These are phyloP conservation scores for Dryobates pubescens DNA, from an alignment of 2,797 vertebrate species.

Conservation along the genomic window DNA sequence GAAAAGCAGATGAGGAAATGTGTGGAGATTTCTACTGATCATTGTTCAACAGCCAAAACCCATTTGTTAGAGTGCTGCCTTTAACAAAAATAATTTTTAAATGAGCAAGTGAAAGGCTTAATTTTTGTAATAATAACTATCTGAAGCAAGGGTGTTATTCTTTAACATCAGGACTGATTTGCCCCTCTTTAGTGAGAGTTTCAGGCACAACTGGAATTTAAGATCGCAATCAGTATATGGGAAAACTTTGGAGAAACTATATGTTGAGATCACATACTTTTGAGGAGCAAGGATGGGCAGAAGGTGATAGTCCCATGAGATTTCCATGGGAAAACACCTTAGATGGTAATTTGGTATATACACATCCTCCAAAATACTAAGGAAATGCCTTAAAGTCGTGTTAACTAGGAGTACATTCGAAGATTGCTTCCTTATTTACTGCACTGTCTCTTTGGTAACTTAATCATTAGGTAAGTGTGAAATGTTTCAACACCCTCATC, in stretches of 20 bases:
- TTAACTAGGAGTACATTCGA: not conserved
- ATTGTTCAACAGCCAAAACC: conserved; percentile 57
- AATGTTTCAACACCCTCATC: not conserved
- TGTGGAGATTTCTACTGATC: conserved; percentile 47
- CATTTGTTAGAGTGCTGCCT: conserved; percentile 7
- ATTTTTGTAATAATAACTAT: not conserved
- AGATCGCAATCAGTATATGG: not conserved
- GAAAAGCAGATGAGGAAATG: conserved; percentile 59
- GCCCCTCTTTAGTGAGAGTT: not conserved
- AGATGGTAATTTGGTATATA: not conserved
- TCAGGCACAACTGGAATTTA: not conserved
- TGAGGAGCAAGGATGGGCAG: not conserved
- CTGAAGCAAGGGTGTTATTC: not conserved
- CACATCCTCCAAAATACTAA: not conserved
- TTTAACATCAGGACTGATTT: not conserved
- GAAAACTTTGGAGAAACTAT: not conserved
- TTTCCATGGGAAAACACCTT: not conserved
- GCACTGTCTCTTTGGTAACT: not conserved
- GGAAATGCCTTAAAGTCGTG: not conserved
- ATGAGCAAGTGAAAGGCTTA: not conserved
- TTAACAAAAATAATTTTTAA: conserved; percentile 40
- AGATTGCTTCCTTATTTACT: not conserved
- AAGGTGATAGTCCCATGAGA: not conserved
- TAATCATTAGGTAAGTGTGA: not conserved
- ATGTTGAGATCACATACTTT: not conserved